Evolutionary conservation across 1,140 invertebrate species (phyloP).

Genomic region (Drosophila lacertosa): DNA sequence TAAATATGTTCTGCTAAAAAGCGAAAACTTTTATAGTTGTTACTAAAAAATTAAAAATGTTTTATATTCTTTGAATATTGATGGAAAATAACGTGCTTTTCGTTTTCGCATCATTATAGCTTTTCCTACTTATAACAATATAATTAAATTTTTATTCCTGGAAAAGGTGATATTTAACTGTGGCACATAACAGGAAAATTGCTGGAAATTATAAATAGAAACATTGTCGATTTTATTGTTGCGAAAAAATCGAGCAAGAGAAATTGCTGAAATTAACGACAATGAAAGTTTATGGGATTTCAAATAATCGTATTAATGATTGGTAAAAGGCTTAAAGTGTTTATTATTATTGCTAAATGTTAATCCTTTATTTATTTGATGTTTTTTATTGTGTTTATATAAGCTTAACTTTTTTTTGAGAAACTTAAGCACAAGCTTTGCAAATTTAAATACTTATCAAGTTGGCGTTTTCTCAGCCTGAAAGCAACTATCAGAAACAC

Average conservation of each 20-base stretch:
- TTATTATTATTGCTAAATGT: neutral
- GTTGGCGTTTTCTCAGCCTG: slow-evolving; percentile 1
- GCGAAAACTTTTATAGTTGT: too few relatives aligned
- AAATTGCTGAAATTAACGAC: neutral
- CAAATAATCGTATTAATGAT: too few relatives aligned
- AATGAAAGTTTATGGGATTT: too few relatives aligned
- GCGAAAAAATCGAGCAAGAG: too few relatives aligned
- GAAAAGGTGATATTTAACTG: neutral
- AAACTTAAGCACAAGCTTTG: neutral
- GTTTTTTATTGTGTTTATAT: neutral
- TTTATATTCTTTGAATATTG: too few relatives aligned
- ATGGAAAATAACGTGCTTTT: too few relatives aligned
- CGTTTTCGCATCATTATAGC: neutral
- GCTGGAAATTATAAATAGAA: neutral
- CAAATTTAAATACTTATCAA: slow-evolving; percentile 10
- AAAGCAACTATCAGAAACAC: slow-evolving; percentile 15
- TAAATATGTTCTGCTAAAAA: too few relatives aligned
- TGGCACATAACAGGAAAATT: neutral
- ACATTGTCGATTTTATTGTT: neutral
- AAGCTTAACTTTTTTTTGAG: neutral
- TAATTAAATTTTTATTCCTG: neutral
- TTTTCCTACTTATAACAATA: neutral
- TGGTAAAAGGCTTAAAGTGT: too few relatives aligned
- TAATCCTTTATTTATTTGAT: too few relatives aligned
- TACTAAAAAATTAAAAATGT: too few relatives aligned